phyloP scores from a whole-genome alignment of 2,797 vertebrate species.

The Trichosurus vulpecula region DNA sequence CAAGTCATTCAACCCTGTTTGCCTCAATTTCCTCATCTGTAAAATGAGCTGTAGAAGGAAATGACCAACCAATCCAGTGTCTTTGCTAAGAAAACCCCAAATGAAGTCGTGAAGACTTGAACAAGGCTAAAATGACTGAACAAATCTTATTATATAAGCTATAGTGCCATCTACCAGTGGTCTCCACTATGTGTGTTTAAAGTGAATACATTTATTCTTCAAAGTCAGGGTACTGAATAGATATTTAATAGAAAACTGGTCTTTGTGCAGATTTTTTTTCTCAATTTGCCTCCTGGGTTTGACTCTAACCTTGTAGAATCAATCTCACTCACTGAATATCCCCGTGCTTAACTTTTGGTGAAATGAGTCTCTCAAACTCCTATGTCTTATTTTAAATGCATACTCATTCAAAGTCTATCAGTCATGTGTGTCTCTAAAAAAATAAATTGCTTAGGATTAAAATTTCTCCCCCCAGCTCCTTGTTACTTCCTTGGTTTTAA shows the following conservation, averaged over 20 bases:
- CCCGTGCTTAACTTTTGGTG: fast-evolving
- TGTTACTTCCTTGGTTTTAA: background rate
- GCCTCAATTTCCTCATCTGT: background rate
- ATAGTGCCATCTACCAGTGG: conserved; percentile 63
- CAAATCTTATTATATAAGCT: conserved; percentile 30
- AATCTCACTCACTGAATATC: background rate
- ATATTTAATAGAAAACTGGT: background rate
- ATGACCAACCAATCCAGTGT: background rate
- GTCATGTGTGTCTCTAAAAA: background rate
- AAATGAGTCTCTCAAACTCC: background rate
- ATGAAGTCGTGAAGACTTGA: background rate
- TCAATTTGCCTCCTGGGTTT: background rate
- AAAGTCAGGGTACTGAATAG: background rate
- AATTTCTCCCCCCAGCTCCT: background rate
- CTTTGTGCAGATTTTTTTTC: background rate
- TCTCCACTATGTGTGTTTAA: conserved; percentile 47
- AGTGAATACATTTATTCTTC: background rate
- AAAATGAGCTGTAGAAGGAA: background rate
- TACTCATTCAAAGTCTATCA: background rate
- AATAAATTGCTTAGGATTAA: background rate
- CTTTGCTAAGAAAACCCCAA: background rate
- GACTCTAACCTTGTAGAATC: background rate
- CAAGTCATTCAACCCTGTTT: background rate
- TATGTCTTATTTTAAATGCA: background rate
- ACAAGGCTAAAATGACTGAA: background rate